Evolutionary conservation across 2,797 vertebrate genomes (phyloP), one percentile per base, ranked within the genome.

Genomic region (Gila robusta): DNA sequence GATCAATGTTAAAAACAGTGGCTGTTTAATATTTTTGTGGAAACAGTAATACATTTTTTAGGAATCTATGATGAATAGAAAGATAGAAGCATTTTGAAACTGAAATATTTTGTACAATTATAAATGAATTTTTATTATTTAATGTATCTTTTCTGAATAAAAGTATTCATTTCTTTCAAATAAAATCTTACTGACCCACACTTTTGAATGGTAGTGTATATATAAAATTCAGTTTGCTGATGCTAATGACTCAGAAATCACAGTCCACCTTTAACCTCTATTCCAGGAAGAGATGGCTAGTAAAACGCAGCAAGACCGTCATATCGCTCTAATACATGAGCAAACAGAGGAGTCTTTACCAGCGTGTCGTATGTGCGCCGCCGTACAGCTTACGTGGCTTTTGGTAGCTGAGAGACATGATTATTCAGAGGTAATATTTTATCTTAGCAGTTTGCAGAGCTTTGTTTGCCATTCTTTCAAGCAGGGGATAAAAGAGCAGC

Each of bases 391-490:
- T 92, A 91, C 92, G 91, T 90, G 86, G 92, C 93, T 94, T 93
- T 91, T 91, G 92, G 91, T 93, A 93, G 89, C 92, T 85, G 90
- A 88, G 92, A 94, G 92, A 94, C 94, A 91, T 90, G 85, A 90
- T 93, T 93, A 93, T 93, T 94, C 93, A 93, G 90, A 90, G 93
- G 93, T 91, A 93, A 91, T 92, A 91, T 94, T 95, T 95, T 94
- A 95, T 95, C 94, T 95, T 93, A 93, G 94, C 95, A 94, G 94
- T 95, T 94, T 92, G 86, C 89, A 47, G 87, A 85, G 88, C 94
- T 96, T 96, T 98, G 96, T 97, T 97, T 97, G 96, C 95, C 92
- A 95, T 96, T 96, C 97, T 97, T 96, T 97, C 96, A 98, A 96
- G 96, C 95, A 87, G 87, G 92, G 97, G 96, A 97, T 98, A 96